Evolutionary conservation across 1,140 invertebrate genomes (phyloP).

Genomic region (Drosophila athabasca): DNA sequence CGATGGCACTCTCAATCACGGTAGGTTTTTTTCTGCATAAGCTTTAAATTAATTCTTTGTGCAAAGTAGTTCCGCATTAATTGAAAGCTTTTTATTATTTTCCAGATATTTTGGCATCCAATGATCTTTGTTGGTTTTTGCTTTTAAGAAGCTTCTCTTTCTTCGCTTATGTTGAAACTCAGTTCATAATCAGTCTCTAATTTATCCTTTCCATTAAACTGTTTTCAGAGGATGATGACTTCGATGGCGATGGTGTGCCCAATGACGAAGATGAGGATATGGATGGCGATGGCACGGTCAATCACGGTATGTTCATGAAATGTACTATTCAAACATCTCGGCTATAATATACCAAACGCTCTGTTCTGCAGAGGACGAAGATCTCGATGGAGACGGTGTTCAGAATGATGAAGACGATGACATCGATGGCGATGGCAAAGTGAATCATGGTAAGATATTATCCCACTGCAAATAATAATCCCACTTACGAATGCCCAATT

Average conservation of each 20-base stretch:
- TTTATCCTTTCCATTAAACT: background rate
- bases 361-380: slow-evolving; percentile 57
- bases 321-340: slow-evolving; percentile 12
- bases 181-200: background rate
- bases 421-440: slow-evolving; percentile 68
- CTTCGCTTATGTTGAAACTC: background rate
- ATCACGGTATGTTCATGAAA: slow-evolving; percentile 52
- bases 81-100: slow-evolving; percentile 1
- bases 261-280: slow-evolving; percentile 76
- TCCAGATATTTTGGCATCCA: background rate
- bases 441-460: slow-evolving; percentile 76
- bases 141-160: background rate
- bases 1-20: slow-evolving; percentile 69
- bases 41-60: no score
- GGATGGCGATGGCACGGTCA: slow-evolving; percentile 74
- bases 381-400: slow-evolving; percentile 83
- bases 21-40: slow-evolving; percentile 22
- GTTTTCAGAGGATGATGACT: slow-evolving; percentile 63
- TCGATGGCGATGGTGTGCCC: slow-evolving; percentile 76
- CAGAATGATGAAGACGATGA: slow-evolving; percentile 69
- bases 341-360: slow-evolving; percentile 1
- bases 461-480: slow-evolving; percentile 70
- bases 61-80: background rate
- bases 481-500: background rate
- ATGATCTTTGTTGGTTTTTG: background rate